Percentiles rank a stretch among this genome's conserved stretches.
Evolutionary conservation across 2,797 vertebrate genomes (phyloP).

Genomic region (Petrocephalus sullivani): DNA sequence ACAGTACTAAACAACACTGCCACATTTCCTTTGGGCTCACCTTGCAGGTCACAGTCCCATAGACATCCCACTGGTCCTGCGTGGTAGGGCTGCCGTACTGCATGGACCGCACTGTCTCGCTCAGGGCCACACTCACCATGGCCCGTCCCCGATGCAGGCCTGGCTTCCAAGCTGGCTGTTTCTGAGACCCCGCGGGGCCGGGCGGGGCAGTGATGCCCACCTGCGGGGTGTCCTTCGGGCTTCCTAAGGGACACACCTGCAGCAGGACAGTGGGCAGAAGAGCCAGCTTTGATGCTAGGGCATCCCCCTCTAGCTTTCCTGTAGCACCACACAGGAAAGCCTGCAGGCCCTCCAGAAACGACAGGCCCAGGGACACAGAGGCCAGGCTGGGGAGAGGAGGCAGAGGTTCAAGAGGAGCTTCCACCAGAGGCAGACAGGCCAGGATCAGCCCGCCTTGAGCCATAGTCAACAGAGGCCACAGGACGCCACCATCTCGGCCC

Average conservation of each 20-base stretch:
- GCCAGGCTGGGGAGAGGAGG: conserved; percentile 70
- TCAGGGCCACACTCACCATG: conserved; percentile 72
- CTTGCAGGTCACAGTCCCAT: conserved; percentile 85
- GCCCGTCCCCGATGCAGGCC: conserved; percentile 75
- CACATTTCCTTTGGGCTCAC: conserved; percentile 56
- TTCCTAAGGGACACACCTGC: conserved; percentile 83
- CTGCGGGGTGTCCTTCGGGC: conserved; percentile 68
- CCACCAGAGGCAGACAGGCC: conserved; percentile 77
- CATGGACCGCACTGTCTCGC: conserved; percentile 84
- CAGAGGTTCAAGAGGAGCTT: conserved; percentile 65
- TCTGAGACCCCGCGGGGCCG: conserved; percentile 56
- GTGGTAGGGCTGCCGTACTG: conserved; percentile 76
- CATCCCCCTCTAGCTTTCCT: conserved; percentile 66
- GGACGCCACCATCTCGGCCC: conserved; percentile 49
- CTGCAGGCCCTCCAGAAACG: conserved; percentile 72
- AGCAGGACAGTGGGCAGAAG: conserved; percentile 70
- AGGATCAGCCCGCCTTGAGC: conserved; percentile 69
- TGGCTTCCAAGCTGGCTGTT: conserved; percentile 83
- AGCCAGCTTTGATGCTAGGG: conserved; percentile 60
- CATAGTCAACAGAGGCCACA: conserved; percentile 83
- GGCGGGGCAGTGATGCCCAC: conserved; percentile 40
- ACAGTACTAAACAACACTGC: background rate
- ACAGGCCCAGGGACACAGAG: conserved; percentile 81
- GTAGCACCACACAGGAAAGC: conserved; percentile 70
- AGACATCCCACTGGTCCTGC: conserved; percentile 86